phyloP scores from a whole-genome alignment of 2,888 invertebrate genomes.

The Peribatodes rhomboidaria region DNA sequence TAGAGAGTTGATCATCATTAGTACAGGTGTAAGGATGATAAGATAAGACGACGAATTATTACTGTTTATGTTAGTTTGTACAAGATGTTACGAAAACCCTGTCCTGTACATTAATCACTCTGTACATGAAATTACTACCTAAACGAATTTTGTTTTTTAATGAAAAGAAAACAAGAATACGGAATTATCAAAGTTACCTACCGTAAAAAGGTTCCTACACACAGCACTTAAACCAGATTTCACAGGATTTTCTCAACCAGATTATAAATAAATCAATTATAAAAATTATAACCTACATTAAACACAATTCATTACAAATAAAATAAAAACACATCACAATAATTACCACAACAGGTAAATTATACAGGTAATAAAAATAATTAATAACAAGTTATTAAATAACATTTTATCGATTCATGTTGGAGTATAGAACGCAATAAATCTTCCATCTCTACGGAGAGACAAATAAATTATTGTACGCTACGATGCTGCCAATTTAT shows the following conservation, averaged over 20 bases:
- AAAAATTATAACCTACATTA: too few relatives aligned
- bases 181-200: too few relatives aligned
- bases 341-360: conserved; percentile 27
- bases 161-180: too few relatives aligned
- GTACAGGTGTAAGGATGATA: background rate
- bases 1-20: background rate
- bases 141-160: too few relatives aligned
- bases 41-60: background rate
- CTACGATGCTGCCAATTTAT: background rate
- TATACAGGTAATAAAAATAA: conserved; percentile 30
- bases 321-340: conserved; percentile 8
- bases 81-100: too few relatives aligned
- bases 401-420: conserved; percentile 29
- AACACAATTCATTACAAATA: background rate
- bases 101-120: too few relatives aligned
- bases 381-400: conserved; percentile 37
- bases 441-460: conserved; percentile 26
- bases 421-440: conserved; percentile 39
- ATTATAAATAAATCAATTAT: too few relatives aligned
- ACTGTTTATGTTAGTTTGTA: background rate
- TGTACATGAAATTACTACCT: too few relatives aligned
- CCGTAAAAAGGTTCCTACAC: too few relatives aligned
- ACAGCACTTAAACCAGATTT: too few relatives aligned
- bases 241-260: too few relatives aligned
- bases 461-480: conserved; percentile 43